Base-by-base conservation (phyloP, 2,888 invertebrate species). In the Sericinus montela region DNA sequence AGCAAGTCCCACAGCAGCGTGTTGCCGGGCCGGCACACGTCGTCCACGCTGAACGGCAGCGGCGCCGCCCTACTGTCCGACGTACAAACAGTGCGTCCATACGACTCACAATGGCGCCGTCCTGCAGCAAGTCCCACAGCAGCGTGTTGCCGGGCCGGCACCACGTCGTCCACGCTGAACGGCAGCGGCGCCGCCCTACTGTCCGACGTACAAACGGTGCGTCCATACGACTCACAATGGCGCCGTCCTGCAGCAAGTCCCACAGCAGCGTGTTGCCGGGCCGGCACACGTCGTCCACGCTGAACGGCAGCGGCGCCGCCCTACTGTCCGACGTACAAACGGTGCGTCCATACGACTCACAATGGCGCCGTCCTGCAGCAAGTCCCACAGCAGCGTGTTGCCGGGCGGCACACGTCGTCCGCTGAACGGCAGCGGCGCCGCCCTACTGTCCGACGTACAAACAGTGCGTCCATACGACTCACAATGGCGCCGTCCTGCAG, bases 121-220 rank as follows among this genome's bases (percentile, higher is more conserved):
- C 97, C 79, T 97, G 97, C 56, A 98, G 87, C 55, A 98, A 87
- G 86, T 98, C 98, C 98, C 98, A 98, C 1, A 98, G 91, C 54
- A 98, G 83, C 5, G 98, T 98, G 75, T 95, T 96, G 1, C 98
- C 98, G 34, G 96, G 95, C 62, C 95, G 93, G 74, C 97, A 97
- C n/a, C 19, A 98, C 97, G 65, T 94, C 93, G 58, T 93, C 93
- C 56, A 91, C 84, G 67, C 90, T 91, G 67, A 91, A 91, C 66
- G 91, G 72, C 25, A 72, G 67, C 46, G 70, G 65, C 30, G 73
- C 73, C 53, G 76, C 71, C 34, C 54, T 10, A 30, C 4, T 5
- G n/a, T n/a, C n/a, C n/a, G n/a, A n/a, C n/a, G n/a, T n/a, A n/a
- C n/a, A n/a, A n/a, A n/a, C n/a, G n/a, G n/a, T n/a, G n/a, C n/a